A percentile compares a stretch with the other conserved stretches of the same genome.
phyloP scores from a whole-genome alignment of 2,797 vertebrate genomes.

The Glossophaga mutica region DNA sequence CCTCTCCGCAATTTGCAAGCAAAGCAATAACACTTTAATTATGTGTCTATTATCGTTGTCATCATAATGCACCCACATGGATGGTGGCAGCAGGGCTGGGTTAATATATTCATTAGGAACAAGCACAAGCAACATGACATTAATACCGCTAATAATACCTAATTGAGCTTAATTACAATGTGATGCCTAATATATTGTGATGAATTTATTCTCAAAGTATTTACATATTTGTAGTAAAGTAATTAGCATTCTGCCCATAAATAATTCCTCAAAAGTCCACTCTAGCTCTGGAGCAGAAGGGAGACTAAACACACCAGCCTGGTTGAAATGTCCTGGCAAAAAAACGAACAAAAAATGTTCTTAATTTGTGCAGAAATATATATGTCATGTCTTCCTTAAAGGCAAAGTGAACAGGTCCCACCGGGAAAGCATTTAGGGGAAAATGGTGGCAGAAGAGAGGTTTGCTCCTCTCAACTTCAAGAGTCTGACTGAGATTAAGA shows the following conservation, averaged over 20 bases:
- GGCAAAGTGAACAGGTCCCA: slow-evolving; percentile 50
- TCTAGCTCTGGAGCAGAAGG: slow-evolving; percentile 52
- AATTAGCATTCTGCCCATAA: slow-evolving; percentile 77
- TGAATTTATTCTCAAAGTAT: slow-evolving; percentile 81
- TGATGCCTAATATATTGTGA: slow-evolving; percentile 76
- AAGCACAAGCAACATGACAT: slow-evolving; percentile 69
- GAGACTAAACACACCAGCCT: not conserved
- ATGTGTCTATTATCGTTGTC: slow-evolving; percentile 58
- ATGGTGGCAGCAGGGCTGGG: slow-evolving; percentile 57
- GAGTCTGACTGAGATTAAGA: not conserved
- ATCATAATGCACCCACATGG: slow-evolving; percentile 51
- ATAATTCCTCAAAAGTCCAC: slow-evolving; percentile 76
- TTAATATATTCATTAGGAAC: slow-evolving; percentile 72
- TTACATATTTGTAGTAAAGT: slow-evolving; percentile 78
- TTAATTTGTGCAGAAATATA: slow-evolving; percentile 79
- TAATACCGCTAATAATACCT: slow-evolving; percentile 78
- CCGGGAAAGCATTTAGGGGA: slow-evolving; percentile 47
- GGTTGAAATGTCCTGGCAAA: slow-evolving; percentile 47
- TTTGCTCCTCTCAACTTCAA: slow-evolving; percentile 13
- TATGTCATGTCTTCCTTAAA: slow-evolving; percentile 72
- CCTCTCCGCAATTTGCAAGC: slow-evolving; percentile 63
- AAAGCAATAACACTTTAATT: slow-evolving; percentile 69
- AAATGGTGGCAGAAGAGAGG: not conserved
- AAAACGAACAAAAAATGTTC: slow-evolving; percentile 45
- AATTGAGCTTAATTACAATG: slow-evolving; percentile 77